Evolutionary conservation across 2,797 vertebrate species (phyloP).

Genomic region (Takifugu rubripes): DNA sequence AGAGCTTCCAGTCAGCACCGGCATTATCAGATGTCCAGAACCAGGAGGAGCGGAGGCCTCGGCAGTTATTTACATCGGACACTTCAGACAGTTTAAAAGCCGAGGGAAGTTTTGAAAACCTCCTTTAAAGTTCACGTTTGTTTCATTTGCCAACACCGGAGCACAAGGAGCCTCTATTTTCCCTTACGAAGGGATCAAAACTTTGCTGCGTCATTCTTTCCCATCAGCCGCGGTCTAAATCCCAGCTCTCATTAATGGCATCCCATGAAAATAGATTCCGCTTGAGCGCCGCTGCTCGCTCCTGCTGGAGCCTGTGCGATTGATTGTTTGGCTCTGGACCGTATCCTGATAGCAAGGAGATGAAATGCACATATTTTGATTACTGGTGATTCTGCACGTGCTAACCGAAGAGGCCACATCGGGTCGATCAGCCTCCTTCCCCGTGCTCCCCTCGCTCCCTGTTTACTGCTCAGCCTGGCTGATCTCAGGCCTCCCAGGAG

Average conservation of each 20-base stretch:
- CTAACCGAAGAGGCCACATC: no score
- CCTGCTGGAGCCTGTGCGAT: no score
- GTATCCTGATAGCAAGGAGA: no score
- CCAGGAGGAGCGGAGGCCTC: neutral
- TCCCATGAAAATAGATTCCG: neutral
- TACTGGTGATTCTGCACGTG: no score
- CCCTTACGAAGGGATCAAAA: conserved; percentile 35
- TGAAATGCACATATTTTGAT: no score
- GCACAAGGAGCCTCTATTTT: conserved; percentile 34
- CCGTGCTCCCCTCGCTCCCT: conserved; percentile 30
- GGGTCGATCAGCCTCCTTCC: conserved; percentile 28
- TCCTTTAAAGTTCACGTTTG: conserved; percentile 42
- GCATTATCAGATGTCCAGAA: no score
- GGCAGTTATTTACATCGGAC: conserved; percentile 10
- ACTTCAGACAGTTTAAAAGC: conserved; percentile 11
- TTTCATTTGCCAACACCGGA: conserved; percentile 39
- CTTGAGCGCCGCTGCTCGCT: neutral
- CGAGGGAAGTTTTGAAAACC: conserved; percentile 31
- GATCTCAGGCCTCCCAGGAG: conserved; percentile 52
- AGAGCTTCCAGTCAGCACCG: no score
- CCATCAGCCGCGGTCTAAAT: conserved; percentile 13
- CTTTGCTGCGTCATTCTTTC: conserved; percentile 37
- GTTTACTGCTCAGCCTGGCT: conserved; percentile 30
- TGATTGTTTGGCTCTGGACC: no score
- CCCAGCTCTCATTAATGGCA: neutral